phyloP scores from a whole-genome alignment of 2,888 invertebrate genomes.

The Seira sanloemensis region DNA sequence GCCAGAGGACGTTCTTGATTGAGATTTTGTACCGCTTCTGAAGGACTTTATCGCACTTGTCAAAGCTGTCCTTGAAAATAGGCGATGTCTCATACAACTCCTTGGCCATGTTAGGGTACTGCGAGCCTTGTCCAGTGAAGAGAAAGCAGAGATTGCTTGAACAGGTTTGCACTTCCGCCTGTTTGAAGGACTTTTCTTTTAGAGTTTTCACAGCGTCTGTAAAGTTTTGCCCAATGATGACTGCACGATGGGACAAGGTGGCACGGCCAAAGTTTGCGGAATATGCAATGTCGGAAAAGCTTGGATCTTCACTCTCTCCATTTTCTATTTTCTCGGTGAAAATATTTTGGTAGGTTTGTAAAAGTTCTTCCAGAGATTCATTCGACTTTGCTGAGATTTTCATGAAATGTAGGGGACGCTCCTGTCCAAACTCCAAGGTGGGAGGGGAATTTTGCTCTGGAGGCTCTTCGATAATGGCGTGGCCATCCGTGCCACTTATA shows the following conservation, averaged over 20 bases:
- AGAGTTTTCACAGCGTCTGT: conserved; percentile 13
- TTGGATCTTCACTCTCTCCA: not conserved
- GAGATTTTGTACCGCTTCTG: conserved; percentile 28
- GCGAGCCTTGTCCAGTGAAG: conserved; percentile 57
- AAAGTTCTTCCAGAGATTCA: conserved; percentile 48
- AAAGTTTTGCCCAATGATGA: conserved; percentile 29
- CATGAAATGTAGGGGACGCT: conserved; percentile 44
- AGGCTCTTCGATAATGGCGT: conserved; percentile 48
- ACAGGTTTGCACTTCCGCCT: not conserved
- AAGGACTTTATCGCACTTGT: conserved; percentile 43
- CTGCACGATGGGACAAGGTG: conserved; percentile 28
- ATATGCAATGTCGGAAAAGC: conserved; percentile 26
- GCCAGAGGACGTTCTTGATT: conserved; percentile 40
- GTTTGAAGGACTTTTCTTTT: not conserved
- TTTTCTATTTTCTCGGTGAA: not conserved
- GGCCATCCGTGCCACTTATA: conserved; percentile 42
- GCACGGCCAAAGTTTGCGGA: conserved; percentile 30
- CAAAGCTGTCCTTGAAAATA: conserved; percentile 51
- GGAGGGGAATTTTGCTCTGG: not conserved
- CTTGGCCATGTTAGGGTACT: conserved; percentile 51
- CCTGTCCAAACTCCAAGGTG: conserved; percentile 4
- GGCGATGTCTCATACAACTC: conserved; percentile 42
- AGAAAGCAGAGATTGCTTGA: conserved; percentile 39
- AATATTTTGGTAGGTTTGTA: conserved; percentile 20
- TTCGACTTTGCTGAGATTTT: conserved; percentile 50